Conservation (phyloP, 2,888 invertebrate genomes). For the Synanthedon andrenaeformis region DNA sequence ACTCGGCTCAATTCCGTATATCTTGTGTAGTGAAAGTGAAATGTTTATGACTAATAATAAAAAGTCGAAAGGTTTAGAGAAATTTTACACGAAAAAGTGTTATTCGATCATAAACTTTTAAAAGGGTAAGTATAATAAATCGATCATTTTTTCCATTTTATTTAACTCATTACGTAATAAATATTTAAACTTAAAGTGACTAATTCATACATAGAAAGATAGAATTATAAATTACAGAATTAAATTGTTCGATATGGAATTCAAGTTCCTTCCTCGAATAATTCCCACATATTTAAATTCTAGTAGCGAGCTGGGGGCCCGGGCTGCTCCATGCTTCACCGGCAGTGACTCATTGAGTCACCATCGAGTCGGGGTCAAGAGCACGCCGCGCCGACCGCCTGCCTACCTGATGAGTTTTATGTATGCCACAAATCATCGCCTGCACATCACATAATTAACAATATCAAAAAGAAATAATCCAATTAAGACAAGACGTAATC, state of each 20-base stretch:
- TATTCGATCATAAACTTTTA: too few species aligned
- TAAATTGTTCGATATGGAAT: slow-evolving; percentile 1
- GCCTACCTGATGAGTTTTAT: slow-evolving; percentile 50
- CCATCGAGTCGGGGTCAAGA: slow-evolving; percentile 53
- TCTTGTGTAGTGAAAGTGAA: slow-evolving; percentile 32
- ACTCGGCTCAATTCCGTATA: slow-evolving; percentile 6
- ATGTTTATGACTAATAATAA: slow-evolving; percentile 32
- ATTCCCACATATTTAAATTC: slow-evolving; percentile 15
- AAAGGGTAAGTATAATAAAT: too few species aligned
- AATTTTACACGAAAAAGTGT: background rate
- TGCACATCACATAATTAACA: background rate
- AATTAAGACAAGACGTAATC: too few species aligned
- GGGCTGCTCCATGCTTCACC: slow-evolving; percentile 12
- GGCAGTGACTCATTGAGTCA: slow-evolving; percentile 36
- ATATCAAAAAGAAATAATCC: too few species aligned
- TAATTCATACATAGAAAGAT: background rate
- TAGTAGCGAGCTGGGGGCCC: slow-evolving; percentile 19
- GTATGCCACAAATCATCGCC: slow-evolving; percentile 32
- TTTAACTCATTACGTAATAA: background rate
- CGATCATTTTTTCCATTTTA: background rate
- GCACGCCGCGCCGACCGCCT: slow-evolving; percentile 33
- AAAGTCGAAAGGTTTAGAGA: background rate
- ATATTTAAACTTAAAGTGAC: too few species aligned
- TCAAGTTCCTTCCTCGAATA: slow-evolving; percentile 17
- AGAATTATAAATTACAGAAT: background rate